A percentile compares a stretch with the other conserved stretches of the same genome.
These are phyloP conservation scores for Leptobrachium leishanense DNA, from an alignment of 2,113 vertebrate genomes.

Conservation along the genomic window DNA sequence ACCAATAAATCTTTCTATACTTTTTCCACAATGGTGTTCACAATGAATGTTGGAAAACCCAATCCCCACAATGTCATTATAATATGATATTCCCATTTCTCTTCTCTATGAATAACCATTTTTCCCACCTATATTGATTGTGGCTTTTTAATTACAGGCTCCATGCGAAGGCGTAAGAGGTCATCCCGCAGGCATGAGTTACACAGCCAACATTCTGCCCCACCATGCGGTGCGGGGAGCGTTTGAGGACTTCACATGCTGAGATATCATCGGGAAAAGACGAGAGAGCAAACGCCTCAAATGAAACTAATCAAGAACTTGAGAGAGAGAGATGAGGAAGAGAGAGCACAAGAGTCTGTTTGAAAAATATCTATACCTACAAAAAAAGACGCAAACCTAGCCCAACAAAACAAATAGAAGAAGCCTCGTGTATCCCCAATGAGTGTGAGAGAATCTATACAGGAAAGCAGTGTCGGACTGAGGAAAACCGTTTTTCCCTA, in stretches of 20 bases:
- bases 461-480: neutral
- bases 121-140: neutral
- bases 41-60: no score
- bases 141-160: conserved; percentile 66
- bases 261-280: conserved; percentile 55
- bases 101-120: neutral
- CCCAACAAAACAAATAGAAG: conserved; percentile 13
- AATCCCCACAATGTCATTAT: no score
- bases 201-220: conserved; percentile 98
- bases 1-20: no score
- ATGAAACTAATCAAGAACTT: conserved; percentile 26
- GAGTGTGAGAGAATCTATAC: conserved; percentile 4
- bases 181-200: conserved; percentile 88
- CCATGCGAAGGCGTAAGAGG: conserved; percentile 89
- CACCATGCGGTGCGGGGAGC: conserved; percentile 94
- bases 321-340: neutral
- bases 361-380: conserved; percentile 16
- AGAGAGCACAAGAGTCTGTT: conserved; percentile 29
- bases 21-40: no score
- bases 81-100: neutral
- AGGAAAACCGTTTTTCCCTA: neutral
- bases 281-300: conserved; percentile 30
- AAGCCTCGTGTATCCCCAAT: conserved; percentile 1
- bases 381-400: conserved; percentile 16
- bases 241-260: conserved; percentile 99